Evolutionary conservation across 2,113 vertebrate genomes (phyloP).

Genomic region (Pelobates fuscus): DNA sequence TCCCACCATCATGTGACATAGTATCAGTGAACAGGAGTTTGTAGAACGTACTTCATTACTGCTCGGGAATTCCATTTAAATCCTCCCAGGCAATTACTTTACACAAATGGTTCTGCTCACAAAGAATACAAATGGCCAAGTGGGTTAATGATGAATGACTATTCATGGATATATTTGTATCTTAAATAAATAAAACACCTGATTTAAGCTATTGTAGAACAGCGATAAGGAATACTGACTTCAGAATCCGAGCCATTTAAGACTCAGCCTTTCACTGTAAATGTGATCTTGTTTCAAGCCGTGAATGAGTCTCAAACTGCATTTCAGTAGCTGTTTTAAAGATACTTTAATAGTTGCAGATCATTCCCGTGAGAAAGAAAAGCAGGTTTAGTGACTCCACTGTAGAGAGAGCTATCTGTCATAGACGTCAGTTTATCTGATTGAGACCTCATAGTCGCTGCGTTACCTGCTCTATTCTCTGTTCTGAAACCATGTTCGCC

Average conservation of each 20-base stretch:
- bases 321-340: slow-evolving; percentile 70
- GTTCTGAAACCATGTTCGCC: slow-evolving; percentile 60
- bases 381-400: slow-evolving; percentile 75
- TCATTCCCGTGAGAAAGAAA: slow-evolving; percentile 72
- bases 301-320: slow-evolving; percentile 68
- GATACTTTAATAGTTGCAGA: slow-evolving; percentile 68
- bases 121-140: slow-evolving; percentile 39
- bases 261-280: slow-evolving; percentile 73
- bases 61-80: slow-evolving; percentile 24
- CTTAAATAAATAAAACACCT: slow-evolving; percentile 65
- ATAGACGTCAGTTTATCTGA: slow-evolving; percentile 76
- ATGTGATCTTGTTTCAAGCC: slow-evolving; percentile 79
- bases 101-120: neutral
- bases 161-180: slow-evolving; percentile 63
- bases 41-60: slow-evolving; percentile 17
- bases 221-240: slow-evolving; percentile 76
- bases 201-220: slow-evolving; percentile 63
- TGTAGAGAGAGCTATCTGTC: slow-evolving; percentile 72
- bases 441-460: slow-evolving; percentile 63
- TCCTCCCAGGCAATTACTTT: slow-evolving; percentile 40
- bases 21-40: slow-evolving; percentile 49
- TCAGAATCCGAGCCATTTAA: slow-evolving; percentile 74
- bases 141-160: slow-evolving; percentile 42
- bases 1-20: neutral
- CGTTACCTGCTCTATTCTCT: slow-evolving; percentile 59